These are phyloP conservation scores for Diaprepes abbreviatus DNA, from an alignment of 2,888 invertebrate genomes.

Conservation along the genomic window DNA sequence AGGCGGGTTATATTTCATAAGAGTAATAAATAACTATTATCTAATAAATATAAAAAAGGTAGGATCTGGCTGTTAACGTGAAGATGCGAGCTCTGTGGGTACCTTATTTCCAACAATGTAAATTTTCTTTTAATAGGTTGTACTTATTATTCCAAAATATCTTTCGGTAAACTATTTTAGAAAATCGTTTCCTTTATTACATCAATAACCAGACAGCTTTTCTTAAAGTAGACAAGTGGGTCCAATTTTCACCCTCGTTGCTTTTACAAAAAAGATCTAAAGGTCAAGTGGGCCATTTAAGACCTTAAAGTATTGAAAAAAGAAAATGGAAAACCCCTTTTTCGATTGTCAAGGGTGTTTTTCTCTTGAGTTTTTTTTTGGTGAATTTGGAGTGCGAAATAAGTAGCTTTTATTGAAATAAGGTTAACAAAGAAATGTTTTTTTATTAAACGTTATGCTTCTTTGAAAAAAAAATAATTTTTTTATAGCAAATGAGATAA, in stretches of 20 bases:
- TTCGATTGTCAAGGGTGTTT: constrained; percentile 28
- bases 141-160: too few relatives aligned
- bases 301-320: constrained; percentile 32
- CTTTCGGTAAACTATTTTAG: too few relatives aligned
- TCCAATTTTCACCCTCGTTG: constrained; percentile 10
- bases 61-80: too few relatives aligned
- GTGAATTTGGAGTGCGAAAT: not conserved
- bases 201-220: not conserved
- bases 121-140: too few relatives aligned
- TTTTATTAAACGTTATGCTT: not conserved
- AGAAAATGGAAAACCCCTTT: constrained; percentile 33
- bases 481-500: too few relatives aligned
- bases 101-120: too few relatives aligned
- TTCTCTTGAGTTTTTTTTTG: not conserved
- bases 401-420: not conserved
- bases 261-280: constrained; percentile 11
- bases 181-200: not conserved
- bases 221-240: not conserved
- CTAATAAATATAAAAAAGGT: too few relatives aligned
- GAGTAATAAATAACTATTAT: too few relatives aligned
- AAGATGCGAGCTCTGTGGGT: too few relatives aligned
- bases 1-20: too few relatives aligned
- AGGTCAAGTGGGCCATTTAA: constrained; percentile 12
- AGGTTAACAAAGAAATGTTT: constrained; percentile 12
- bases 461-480: not conserved